Percentiles rank a stretch among this genome's conserved stretches.
These are phyloP conservation scores for Salminus brasiliensis DNA, from an alignment of 2,113 vertebrate genomes.

Conservation along the genomic window DNA sequence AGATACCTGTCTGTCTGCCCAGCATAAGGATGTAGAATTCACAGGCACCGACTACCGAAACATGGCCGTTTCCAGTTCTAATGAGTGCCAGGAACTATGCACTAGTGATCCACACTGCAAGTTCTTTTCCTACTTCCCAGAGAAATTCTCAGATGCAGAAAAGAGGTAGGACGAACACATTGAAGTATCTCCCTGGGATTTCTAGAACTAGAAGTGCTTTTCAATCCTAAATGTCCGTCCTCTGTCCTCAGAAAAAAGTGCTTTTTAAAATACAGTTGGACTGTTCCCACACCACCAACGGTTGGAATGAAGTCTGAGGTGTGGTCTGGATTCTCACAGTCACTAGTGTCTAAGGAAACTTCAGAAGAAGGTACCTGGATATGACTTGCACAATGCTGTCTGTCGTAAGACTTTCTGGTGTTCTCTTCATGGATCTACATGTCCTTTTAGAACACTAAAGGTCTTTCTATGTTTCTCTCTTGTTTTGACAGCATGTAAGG, in stretches of 20 bases:
- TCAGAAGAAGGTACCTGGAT: too few relatives aligned
- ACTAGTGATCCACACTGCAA: conserved; percentile 63
- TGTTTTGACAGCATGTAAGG: background rate
- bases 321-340: conserved; percentile 34
- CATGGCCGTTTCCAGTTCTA: conserved; percentile 55
- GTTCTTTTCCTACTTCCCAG: conserved; percentile 62
- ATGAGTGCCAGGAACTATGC: conserved; percentile 68
- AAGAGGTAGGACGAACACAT: background rate
- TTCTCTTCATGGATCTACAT: too few relatives aligned
- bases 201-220: background rate
- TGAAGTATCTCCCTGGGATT: too few relatives aligned
- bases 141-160: background rate
- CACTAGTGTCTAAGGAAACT: background rate
- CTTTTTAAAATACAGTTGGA: conserved; percentile 29
- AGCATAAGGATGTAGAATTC: conserved; percentile 65
- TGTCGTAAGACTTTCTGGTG: too few relatives aligned
- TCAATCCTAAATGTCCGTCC: background rate
- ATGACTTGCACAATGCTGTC: too few relatives aligned
- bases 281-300: conserved; percentile 11
- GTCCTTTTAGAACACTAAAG: too few relatives aligned
- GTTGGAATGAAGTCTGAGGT: background rate
- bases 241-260: conserved; percentile 37
- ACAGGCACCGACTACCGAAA: conserved; percentile 38
- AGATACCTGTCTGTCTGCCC: conserved; percentile 50
- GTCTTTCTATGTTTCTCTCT: background rate